Base-by-base conservation (phyloP, 1,140 invertebrate species). In the Pygmarrhopalites habei region DNA sequence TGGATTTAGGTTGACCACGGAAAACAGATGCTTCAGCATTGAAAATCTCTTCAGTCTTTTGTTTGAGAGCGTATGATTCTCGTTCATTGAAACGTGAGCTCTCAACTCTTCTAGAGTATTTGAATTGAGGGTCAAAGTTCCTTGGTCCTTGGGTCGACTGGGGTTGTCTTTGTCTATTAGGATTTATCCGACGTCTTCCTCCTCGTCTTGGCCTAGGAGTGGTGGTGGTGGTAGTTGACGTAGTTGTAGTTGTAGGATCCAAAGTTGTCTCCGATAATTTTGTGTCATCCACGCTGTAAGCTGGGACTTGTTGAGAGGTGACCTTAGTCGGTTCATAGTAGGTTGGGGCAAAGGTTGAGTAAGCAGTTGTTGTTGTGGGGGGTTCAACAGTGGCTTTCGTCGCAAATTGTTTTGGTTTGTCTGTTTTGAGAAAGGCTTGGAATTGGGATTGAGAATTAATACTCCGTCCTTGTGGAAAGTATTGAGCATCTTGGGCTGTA, bases 31-130 rank as follows among this genome's bases (percentile, higher is more conserved):
- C 63, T 49, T 68, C 69, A 19, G 66, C 69, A 26, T 61, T 62
- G 47, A 71, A 71, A 30, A 71, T 64, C 49, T 71, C 69, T 15
- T 71, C 69, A 35, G 59, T 62, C 17, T 56, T 66, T 23, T 63
- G 49, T 25, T 25, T 58, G 5, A 51, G 25, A 2, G 47, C 28
- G 29, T 44, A 58, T 21, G 25, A 53, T 32, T 67, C 43, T 25
- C 47, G 32, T 17, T 55, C 51, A 5, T 64, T 53, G 19, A 28
- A 56, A 3, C 65, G 32, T 35, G 56, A 1, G 23, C 26, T 56
- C 49, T 64, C 44, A 10, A 55, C 32, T 3, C 66, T 23, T 29
- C 69, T 30, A 15, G 69, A 51, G 25, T 62, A 68, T 59, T 68
- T 63, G 10, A 66, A 32, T 56, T 67, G 53, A 12, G 65, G 62